A percentile compares a stretch with the other conserved stretches of the same genome.
These are phyloP conservation scores for Semaprochilodus insignis DNA, from an alignment of 2,797 vertebrate species.

Conservation along the genomic window DNA sequence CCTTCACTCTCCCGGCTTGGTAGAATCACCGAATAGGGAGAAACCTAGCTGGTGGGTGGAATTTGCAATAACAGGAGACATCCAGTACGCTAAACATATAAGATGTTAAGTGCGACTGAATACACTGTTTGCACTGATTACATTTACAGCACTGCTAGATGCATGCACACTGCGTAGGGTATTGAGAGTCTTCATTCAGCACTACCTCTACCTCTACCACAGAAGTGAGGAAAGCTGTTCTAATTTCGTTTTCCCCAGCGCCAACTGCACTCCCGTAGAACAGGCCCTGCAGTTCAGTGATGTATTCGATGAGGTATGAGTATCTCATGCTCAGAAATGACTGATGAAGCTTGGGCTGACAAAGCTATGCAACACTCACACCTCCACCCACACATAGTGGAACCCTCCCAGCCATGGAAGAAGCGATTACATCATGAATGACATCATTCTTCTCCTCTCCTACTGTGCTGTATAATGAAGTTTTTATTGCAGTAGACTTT, in stretches of 20 bases:
- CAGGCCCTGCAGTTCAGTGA: not conserved
- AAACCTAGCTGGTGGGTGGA: too few species aligned
- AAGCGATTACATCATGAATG: slow-evolving; percentile 41
- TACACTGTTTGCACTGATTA: too few species aligned
- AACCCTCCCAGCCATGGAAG: slow-evolving; percentile 19
- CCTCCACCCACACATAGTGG: slow-evolving; percentile 7
- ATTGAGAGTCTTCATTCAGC: too few species aligned
- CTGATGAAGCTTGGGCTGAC: not conserved
- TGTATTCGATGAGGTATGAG: not conserved
- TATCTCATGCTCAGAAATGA: not conserved
- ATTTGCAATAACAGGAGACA: too few species aligned
- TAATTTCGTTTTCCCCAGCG: too few species aligned
- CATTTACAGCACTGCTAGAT: too few species aligned
- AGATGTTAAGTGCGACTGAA: too few species aligned
- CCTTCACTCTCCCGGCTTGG: too few species aligned
- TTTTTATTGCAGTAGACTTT: not conserved
- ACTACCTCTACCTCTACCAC: not conserved
- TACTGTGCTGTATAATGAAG: slow-evolving; percentile 28
- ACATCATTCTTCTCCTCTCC: slow-evolving; percentile 41
- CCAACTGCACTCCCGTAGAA: not conserved
- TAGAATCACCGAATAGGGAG: too few species aligned
- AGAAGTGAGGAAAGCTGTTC: not conserved
- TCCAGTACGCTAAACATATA: too few species aligned
- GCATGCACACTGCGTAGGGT: too few species aligned
- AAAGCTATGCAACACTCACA: not conserved